These are phyloP conservation scores for Channa striata DNA, from an alignment of 2,797 vertebrate genomes.

Conservation along the genomic window DNA sequence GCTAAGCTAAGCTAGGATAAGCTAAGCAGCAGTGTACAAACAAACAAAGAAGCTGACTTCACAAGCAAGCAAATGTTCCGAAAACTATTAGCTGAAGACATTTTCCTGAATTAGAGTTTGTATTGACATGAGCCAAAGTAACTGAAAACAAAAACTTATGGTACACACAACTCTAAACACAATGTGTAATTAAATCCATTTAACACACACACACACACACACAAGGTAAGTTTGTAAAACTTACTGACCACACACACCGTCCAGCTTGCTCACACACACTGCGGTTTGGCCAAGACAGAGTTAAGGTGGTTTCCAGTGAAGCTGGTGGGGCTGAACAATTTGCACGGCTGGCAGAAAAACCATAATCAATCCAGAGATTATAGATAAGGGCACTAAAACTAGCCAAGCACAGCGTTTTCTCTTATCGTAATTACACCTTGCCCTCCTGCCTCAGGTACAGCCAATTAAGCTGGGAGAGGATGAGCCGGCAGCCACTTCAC, in stretches of 20 bases:
- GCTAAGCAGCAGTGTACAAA: no score
- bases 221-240: background rate
- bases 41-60: no score
- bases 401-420: slow-evolving; percentile 80
- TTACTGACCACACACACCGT: slow-evolving; percentile 8
- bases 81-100: no score
- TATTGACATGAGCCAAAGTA: no score
- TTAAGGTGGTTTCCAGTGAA: slow-evolving; percentile 66
- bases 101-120: no score
- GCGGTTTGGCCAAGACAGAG: slow-evolving; percentile 47
- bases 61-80: no score
- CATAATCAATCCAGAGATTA: slow-evolving; percentile 85
- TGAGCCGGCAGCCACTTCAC: slow-evolving; percentile 61
- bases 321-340: slow-evolving; percentile 81
- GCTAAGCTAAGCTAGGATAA: no score
- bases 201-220: no score
- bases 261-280: slow-evolving; percentile 21
- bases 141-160: no score
- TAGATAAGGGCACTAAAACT: slow-evolving; percentile 83
- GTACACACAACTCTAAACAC: slow-evolving; percentile 7
- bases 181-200: no score
- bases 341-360: slow-evolving; percentile 81
- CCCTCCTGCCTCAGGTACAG: slow-evolving; percentile 79
- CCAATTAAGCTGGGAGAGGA: slow-evolving; percentile 80
- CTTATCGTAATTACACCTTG: slow-evolving; percentile 83